Evolutionary conservation across 2,113 vertebrate genomes (phyloP).

Genomic region (Aptenodytes forsteri): DNA sequence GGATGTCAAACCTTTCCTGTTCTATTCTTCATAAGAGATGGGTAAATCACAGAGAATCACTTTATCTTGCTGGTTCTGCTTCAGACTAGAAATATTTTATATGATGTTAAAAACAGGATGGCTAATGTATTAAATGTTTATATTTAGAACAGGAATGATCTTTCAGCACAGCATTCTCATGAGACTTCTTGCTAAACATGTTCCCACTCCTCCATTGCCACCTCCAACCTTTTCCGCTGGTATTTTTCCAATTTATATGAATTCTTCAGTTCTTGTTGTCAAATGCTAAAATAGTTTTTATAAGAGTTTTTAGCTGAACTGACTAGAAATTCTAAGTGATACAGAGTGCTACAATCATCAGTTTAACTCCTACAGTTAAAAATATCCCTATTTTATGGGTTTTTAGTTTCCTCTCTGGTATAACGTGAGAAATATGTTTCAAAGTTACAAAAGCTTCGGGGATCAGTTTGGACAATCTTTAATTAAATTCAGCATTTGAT

Average conservation of each 20-base stretch:
- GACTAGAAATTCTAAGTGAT: background rate
- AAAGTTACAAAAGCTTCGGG: background rate
- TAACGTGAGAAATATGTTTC: background rate
- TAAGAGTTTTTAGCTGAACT: background rate
- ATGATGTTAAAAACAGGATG: background rate
- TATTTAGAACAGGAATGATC: conserved; percentile 42
- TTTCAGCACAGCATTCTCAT: conserved; percentile 22
- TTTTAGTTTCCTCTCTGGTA: background rate
- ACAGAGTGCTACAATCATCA: background rate
- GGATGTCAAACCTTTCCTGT: background rate
- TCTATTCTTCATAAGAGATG: background rate
- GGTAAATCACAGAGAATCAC: background rate
- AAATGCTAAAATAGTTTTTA: conserved; percentile 2
- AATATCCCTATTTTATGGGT: background rate
- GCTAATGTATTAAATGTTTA: conserved; percentile 14
- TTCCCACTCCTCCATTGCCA: conserved; percentile 48
- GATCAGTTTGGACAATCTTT: background rate
- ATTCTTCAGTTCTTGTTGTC: conserved; percentile 36
- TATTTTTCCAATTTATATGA: conserved; percentile 41
- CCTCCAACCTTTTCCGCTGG: conserved; percentile 59
- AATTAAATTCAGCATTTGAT: conserved; percentile 9
- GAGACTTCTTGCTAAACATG: conserved; percentile 31
- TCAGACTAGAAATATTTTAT: background rate
- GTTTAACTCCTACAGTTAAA: background rate
- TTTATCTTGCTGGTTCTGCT: background rate